Evolutionary conservation across 2,113 vertebrate genomes (phyloP), one percentile per base, ranked within the genome.

Genomic region (Cranoglanis bouderius): DNA sequence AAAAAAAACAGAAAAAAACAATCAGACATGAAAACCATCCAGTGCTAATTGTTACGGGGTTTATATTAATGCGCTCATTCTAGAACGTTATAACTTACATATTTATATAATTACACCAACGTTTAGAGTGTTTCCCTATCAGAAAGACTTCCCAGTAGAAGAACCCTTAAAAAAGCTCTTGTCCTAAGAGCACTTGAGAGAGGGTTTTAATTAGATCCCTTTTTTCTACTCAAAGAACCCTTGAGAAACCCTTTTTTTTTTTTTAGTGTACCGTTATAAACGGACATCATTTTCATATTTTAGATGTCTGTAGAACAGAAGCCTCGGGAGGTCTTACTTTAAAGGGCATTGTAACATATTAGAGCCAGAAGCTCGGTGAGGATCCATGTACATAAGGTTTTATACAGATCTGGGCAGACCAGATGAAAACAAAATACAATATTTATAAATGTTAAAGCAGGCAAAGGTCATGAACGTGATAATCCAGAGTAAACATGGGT

Each of bases 401-500:
- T 51, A 53, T 32, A 51, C 46, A 80, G 46, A 80, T 53, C 77
- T 9, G 29, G 5, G 77, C 46, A 19, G 29, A 29, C 1, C 49
- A 53, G 51, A 80, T 51, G 29, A 53, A 80, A 80, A 53, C 46
- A 80, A 80, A 80, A 80, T 53, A 19, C 77, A 80, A 53, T 18
- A 53, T 80, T 80, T 32, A 80, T 53, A n/a, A 53, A 51, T 53
- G 77, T n/a, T 80, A 51, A 53, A 80, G 77, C 46, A 53, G 46
- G 26, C 46, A 32, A 32, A 80, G 77, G 77, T 53, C 29, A 80
- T 2, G 0, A 53, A 53, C 26, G 32, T 16, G 77, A 51, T 53
- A 51, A 53, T 80, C 46, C 49, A 32, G 32, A 80, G 49, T 18
- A 80, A 78, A 78, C 75, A 7, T 4, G 0, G 43, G 43, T 7